Base-by-base conservation (phyloP, 2,113 vertebrate genomes). In the Labrus mixtus region DNA sequence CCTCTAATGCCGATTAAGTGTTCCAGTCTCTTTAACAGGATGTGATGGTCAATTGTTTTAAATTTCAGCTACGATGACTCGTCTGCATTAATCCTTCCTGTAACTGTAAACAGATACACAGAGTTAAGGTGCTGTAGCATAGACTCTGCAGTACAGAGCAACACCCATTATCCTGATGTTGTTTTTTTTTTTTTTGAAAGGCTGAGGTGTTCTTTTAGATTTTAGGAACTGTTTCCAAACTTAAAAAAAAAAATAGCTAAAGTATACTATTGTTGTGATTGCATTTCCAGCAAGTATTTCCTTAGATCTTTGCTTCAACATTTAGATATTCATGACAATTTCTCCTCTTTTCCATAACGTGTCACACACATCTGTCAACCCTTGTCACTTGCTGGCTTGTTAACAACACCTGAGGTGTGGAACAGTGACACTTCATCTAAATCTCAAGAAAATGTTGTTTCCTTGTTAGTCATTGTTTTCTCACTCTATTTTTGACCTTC, bases 401-500 rank as follows among this genome's bases (percentile, higher is more conserved):
- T 78, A 79, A 79, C 81, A 71, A 45, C 80, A 88, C 79, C 73
- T 45, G 79, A 64, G 90, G 89, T 88, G 83, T 75, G 68, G 60
- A 81, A 46, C 45, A 10, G 50, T 80, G 76, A 91, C 81, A 83
- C 82, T 86, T 88, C 83, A 68, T 80, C 76, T 82, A 61, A 79
- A 87, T 86, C 80, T 86, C 63, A 69, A 75, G 80, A 83, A 90
- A 91, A 88, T 41, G 55, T 63, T 72, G 69, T 85, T 85, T 88
- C 86, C 84, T 89, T 83, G 83, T 85, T 87, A 85, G 81, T 86
- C 85, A 81, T 67, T 84, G 85, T 89, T 90, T 90, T 90, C 87
- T 89, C 82, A 73, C 87, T 91, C 87, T 91, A 91, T 92, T 90
- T 91, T 77, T 89, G 89, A 89, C 85, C 76, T 83, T 66, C 45